phyloP scores from a whole-genome alignment of 2,113 vertebrate genomes.

The Psophia crepitans region DNA sequence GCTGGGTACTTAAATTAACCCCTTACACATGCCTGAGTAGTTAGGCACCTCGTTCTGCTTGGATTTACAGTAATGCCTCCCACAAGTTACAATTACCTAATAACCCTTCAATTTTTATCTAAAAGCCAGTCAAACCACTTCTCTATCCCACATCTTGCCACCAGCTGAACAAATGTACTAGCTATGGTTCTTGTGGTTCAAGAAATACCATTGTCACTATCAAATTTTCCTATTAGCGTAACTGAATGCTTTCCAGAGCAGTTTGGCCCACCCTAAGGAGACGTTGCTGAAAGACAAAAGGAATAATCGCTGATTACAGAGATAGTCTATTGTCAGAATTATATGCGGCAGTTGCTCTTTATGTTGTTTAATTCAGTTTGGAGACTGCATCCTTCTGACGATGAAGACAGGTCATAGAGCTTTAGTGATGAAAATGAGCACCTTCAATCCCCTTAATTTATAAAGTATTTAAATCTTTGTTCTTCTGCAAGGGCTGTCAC shows the following conservation, averaged over 20 bases:
- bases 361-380: background rate
- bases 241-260: background rate
- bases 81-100: background rate
- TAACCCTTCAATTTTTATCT: background rate
- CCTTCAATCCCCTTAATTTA: slow-evolving; percentile 57
- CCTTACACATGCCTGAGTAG: background rate
- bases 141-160: background rate
- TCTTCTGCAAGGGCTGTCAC: slow-evolving; percentile 39
- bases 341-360: background rate
- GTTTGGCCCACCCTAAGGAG: background rate
- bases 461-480: slow-evolving; percentile 59
- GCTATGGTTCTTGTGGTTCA: background rate
- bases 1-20: background rate
- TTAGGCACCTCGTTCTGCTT: background rate
- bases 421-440: slow-evolving; percentile 38
- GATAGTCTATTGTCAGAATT: background rate
- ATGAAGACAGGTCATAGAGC: background rate
- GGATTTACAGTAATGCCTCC: background rate
- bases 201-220: background rate
- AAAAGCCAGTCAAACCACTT: background rate
- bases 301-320: background rate
- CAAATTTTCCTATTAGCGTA: background rate
- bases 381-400: background rate
- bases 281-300: background rate
- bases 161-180: background rate